phyloP scores from a whole-genome alignment of 2,797 vertebrate genomes.

The Phataginus tricuspis region DNA sequence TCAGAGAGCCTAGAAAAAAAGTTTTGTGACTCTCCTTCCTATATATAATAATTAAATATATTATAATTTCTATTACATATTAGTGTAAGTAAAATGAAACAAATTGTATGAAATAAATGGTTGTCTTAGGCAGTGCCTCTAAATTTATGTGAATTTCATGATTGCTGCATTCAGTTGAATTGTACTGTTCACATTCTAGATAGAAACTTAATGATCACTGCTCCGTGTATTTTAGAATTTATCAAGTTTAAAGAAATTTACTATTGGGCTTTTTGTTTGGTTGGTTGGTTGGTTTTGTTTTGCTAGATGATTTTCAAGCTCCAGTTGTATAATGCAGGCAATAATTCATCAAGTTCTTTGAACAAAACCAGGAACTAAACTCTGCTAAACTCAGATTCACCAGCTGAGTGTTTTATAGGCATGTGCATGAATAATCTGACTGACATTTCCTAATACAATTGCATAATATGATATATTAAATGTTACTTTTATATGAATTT shows the following conservation, averaged over 20 bases:
- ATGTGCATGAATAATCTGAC: background rate
- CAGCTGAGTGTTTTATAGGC: background rate
- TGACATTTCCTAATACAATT: background rate
- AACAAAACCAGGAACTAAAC: background rate
- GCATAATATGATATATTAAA: background rate
- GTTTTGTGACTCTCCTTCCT: conserved; percentile 35
- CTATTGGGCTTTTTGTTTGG: background rate
- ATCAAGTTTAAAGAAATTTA: conserved; percentile 25
- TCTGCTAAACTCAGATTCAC: background rate
- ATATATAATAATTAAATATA: background rate
- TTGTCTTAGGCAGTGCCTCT: background rate
- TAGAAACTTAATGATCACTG: background rate
- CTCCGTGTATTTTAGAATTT: conserved; percentile 3
- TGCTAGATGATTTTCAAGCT: conserved; percentile 30
- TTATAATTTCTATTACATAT: conserved; percentile 39
- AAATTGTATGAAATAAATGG: conserved; percentile 21
- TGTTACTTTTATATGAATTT: background rate
- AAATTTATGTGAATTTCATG: conserved; percentile 43
- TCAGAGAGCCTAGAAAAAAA: background rate
- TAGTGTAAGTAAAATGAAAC: conserved; percentile 29
- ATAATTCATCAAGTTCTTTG: background rate
- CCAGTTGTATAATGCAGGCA: background rate
- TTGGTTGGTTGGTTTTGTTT: conserved; percentile 57
- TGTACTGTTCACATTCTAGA: background rate
- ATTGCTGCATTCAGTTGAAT: conserved; percentile 23